Evolutionary conservation across 2,113 vertebrate species (phyloP), one percentile per base, ranked within the genome.

Genomic region (Urocolius indicus): DNA sequence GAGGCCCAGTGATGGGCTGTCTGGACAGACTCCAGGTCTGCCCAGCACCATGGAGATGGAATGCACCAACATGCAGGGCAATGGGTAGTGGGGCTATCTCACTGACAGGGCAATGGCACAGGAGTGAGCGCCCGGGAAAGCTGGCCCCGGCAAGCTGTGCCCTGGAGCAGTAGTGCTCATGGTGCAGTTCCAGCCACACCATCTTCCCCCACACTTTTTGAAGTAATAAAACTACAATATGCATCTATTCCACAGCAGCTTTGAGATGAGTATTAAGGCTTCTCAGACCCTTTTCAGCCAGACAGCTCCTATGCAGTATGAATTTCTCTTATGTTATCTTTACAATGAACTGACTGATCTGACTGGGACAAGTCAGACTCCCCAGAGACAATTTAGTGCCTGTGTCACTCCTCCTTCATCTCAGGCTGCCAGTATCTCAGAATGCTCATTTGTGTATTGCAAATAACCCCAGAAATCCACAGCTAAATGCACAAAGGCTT

Each of bases 31-130:
- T 62, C 30, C 36, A n/a, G 32, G 76, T 21, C 21, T 23, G 18
- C 49, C 34, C 2, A 0, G 73, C 65, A 26, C 30, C 49, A 3
- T 3, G 0, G 0, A 34, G 76, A 63, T 10, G 9, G 5, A 29
- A 15, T 2, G 3, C 65, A 22, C 72, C 29, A n/a, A 43, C 4
- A 22, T 7, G 1, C 30, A 46, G 59, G 52, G 30, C 2, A 12
- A 76, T 1, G 45, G 46, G 61, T 54, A 46, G 29, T 2, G 10
- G 10, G 27, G 46, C 36, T 10, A 36, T 5, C 38, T 41, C 38
- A 41, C 38, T 41, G 38, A 41, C 38, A 41, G 38, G 38, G 38
- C 38, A 41, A 41, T 6, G 6, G 36, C 16, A 12, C 10, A 13
- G 38, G 52, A 49, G 17, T 9, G 34, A 51, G 48, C 34, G 3